Percentiles rank a stretch among this genome's conserved stretches.
These are phyloP conservation scores for Gallinago undulata DNA, from an alignment of 2,113 vertebrate species.

Conservation along the genomic window DNA sequence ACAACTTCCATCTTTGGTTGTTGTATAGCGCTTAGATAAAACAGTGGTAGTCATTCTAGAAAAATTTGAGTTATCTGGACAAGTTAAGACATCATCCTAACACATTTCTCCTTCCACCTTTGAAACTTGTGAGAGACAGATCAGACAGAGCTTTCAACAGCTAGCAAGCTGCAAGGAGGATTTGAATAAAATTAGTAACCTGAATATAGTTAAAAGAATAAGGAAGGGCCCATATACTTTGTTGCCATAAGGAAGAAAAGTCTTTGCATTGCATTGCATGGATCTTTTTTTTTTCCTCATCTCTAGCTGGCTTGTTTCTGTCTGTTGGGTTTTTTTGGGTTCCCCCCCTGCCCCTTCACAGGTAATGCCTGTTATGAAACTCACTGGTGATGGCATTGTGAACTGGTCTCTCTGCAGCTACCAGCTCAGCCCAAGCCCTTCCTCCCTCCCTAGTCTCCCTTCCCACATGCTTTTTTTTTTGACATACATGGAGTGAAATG, in stretches of 20 bases:
- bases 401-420: neutral
- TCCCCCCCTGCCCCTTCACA: neutral
- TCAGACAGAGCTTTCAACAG: constrained; percentile 7
- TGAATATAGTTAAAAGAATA: neutral
- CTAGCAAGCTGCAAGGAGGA: neutral
- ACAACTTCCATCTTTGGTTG: neutral
- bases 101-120: neutral
- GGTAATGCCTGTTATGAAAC: neutral
- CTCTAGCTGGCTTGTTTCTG: neutral
- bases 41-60: neutral
- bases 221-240: neutral
- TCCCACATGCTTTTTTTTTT: neutral
- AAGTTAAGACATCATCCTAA: neutral
- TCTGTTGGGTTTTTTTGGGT: neutral
- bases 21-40: neutral
- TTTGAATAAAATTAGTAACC: neutral
- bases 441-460: neutral
- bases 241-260: neutral
- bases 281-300: neutral
- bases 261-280: neutral
- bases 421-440: neutral
- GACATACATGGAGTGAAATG: neutral
- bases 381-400: neutral
- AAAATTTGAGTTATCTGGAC: neutral
- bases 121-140: neutral